phyloP scores from a whole-genome alignment of 2,113 vertebrate genomes.

The Microtus pennsylvanicus region DNA sequence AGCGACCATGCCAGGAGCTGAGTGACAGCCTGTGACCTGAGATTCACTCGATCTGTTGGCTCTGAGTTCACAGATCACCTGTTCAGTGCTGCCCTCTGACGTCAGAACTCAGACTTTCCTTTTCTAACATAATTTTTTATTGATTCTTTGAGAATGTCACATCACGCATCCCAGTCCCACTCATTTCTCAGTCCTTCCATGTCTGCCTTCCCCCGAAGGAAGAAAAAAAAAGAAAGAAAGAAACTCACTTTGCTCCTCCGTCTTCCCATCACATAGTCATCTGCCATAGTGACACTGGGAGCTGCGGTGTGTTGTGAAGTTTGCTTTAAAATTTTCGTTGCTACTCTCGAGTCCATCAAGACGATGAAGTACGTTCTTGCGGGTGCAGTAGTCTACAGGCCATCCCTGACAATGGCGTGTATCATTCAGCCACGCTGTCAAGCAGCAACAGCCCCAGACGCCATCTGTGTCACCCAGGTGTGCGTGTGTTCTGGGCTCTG shows the following conservation, averaged over 20 bases:
- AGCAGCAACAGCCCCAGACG: slow-evolving; percentile 39
- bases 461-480: slow-evolving; percentile 85
- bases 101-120: neutral
- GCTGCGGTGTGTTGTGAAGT: neutral
- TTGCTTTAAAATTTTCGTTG: neutral
- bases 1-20: neutral
- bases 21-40: neutral
- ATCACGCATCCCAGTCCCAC: neutral
- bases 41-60: neutral
- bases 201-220: neutral
- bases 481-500: neutral
- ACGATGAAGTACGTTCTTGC: neutral
- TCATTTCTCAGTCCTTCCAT: neutral
- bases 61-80: slow-evolving; percentile 11
- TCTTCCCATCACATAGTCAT: neutral
- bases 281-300: neutral
- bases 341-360: neutral
- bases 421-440: slow-evolving; percentile 68
- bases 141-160: neutral
- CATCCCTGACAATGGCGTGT: neutral
- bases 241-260: neutral
- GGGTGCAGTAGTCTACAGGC: neutral
- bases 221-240: neutral
- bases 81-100: neutral
- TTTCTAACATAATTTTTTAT: neutral